Evolutionary conservation across 2,113 vertebrate species (phyloP), one percentile per base, ranked within the genome.

Genomic region (Mandrillus leucophaeus): DNA sequence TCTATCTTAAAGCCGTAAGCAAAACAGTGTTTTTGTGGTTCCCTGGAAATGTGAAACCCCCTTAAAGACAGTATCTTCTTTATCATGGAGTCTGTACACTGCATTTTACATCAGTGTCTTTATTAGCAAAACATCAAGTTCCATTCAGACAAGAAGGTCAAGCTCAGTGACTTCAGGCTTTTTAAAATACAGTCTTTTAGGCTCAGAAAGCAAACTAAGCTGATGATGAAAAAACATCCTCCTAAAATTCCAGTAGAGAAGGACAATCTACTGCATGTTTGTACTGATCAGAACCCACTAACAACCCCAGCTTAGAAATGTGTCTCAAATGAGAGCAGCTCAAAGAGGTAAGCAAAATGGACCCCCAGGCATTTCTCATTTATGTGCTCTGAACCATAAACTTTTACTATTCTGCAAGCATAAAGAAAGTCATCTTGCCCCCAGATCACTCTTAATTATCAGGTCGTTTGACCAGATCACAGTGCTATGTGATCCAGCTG

Each of bases 81-180:
- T 98, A 98, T 98, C 97, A 78, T 95, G 93, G 78, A 95, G 89
- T 97, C 70, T 87, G 52, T 64, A 76, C 50, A 30, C 97, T 98
- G 97, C 96, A 55, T 95, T 98, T 98, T 97, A 97, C 91, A 93
- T 98, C 98, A 98, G 25, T 97, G 97, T 68, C 76, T 98, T 97
- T 98, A 97, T 98, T 98, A 97, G 97, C 97, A 97, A 98, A 98
- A 98, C 97, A 98, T 96, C 96, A 97, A 96, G 93, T 98, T 96
- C 92, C 95, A 79, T 93, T 98, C 97, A 97, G 75, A 97, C 72
- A 95, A 97, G 83, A 82, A 95, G 93, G 50, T 85, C 85, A 40
- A 86, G 48, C 82, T 96, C 55, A 61, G 35, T 93, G 84, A 61
- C 57, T 93, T 91, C 97, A 85, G 72, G 23, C 32, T 95, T 96